These are phyloP conservation scores for Oxyteleia sp. DNA, from an alignment of 2,888 invertebrate genomes.

Conservation along the genomic window DNA sequence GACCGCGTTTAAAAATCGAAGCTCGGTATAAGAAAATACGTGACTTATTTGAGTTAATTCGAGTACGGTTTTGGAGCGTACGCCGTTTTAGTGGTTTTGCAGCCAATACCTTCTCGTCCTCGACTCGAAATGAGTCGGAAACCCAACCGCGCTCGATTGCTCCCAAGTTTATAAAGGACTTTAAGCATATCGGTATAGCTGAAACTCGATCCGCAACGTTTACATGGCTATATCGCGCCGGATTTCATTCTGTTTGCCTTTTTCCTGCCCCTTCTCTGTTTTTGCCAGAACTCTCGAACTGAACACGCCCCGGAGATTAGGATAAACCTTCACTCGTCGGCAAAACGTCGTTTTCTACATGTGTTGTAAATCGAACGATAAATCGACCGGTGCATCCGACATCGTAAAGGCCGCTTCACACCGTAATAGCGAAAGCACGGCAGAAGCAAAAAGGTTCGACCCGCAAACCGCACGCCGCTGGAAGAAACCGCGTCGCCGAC, in stretches of 20 bases:
- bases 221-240: conserved; percentile 52
- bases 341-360: conserved; percentile 49
- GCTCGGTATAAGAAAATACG: conserved; percentile 41
- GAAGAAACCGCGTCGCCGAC: conserved; percentile 46
- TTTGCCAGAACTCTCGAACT: conserved; percentile 36
- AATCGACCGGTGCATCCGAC: conserved; percentile 58
- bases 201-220: conserved; percentile 70
- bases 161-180: conserved; percentile 68
- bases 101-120: conserved; percentile 54
- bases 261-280: conserved; percentile 58
- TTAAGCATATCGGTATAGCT: conserved; percentile 63
- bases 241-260: conserved; percentile 62
- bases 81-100: conserved; percentile 63
- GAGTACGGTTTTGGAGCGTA: conserved; percentile 49
- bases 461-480: conserved; percentile 51
- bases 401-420: conserved; percentile 55
- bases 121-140: conserved; percentile 64
- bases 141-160: conserved; percentile 64
- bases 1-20: conserved; percentile 38
- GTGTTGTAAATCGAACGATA: conserved; percentile 64
- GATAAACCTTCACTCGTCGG: conserved; percentile 52
- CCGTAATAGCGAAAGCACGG: conserved; percentile 11
- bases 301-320: conserved; percentile 72
- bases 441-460: conserved; percentile 47
- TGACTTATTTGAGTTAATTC: conserved; percentile 58